Base-by-base conservation (phyloP, 2,888 invertebrate species). In the Volucella zonaria region DNA sequence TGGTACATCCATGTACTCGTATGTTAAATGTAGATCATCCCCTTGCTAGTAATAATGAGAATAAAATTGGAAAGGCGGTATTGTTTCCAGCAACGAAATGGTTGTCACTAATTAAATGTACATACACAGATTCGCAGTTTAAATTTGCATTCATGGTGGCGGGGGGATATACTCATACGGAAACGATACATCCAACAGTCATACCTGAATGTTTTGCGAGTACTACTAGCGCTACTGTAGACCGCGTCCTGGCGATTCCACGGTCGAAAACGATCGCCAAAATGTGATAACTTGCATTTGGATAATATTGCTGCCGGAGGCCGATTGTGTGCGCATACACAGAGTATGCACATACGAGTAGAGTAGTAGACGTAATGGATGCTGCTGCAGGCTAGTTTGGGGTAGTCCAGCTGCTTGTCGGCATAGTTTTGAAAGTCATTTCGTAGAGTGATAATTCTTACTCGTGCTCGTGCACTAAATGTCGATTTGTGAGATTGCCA, bases 401-500 rank as follows among this genome's bases (percentile, higher is more conserved):
- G 49, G n/a, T 49, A 9, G 23, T 15, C 18, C 12, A n/a, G 51
- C 42, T 12, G 52, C 49, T 51, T 49, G 62, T 58, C 62, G 51
- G 54, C 43, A 43, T 67, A 58, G 62, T 71, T 82, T 88, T 90
- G 88, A 89, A 89, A 88, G 90, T 89, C 90, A 89, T 89, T 90
- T 89, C 89, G 90, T 90, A 89, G 89, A 89, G 90, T 89, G 89
- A 90, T 90, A 90, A 90, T 90, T 90, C 89, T 88, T 88, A 45
- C 62, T 80, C 64, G 42, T 68, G 62, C 86, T 52, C 87, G 87
- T 88, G 86, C 89, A 87, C 87, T 87, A 87, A 86, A 88, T 79
- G 88, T 87, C 88, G 87, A 88, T 89, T 88, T 87, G 88, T 88
- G 88, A 88, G 89, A 89, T 89, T 89, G 89, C 89, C 89, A 89